phyloP scores from a whole-genome alignment of 2,113 vertebrate species.

The Cavia aperea region DNA sequence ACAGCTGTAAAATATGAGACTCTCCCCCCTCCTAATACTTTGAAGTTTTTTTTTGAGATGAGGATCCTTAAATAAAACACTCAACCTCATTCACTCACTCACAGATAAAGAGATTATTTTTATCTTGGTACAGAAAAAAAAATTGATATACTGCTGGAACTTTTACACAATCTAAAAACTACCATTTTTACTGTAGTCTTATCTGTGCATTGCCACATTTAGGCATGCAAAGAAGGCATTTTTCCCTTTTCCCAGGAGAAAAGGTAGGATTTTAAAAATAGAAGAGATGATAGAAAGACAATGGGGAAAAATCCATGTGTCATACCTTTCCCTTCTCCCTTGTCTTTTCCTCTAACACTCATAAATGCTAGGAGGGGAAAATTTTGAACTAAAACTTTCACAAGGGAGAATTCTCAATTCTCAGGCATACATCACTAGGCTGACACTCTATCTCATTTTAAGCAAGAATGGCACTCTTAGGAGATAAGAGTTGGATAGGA shows the following conservation, averaged over 20 bases:
- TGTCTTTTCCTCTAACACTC: constrained; percentile 5
- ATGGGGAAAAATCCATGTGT: neutral
- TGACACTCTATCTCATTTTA: neutral
- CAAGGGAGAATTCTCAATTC: constrained; percentile 33
- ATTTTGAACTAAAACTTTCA: constrained; percentile 7
- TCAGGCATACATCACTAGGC: neutral
- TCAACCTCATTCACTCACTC: constrained; percentile 31
- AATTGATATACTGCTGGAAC: neutral
- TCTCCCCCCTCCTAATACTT: neutral
- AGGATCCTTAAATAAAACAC: neutral
- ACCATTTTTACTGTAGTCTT: neutral
- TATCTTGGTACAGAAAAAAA: constrained; percentile 26
- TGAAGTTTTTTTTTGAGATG: neutral
- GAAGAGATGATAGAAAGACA: constrained; percentile 28
- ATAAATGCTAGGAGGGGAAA: neutral
- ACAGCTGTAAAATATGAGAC: neutral
- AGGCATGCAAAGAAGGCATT: constrained; percentile 13
- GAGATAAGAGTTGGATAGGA: constrained; percentile 45
- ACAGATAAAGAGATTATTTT: constrained; percentile 29
- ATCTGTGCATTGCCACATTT: neutral
- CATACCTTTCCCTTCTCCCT: neutral
- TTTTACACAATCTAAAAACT: constrained; percentile 12
- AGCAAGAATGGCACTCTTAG: constrained; percentile 27
- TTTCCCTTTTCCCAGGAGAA: constrained; percentile 14
- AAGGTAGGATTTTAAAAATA: constrained; percentile 44